Percentiles rank a stretch among this genome's conserved stretches.
Evolutionary conservation across 2,113 vertebrate species (phyloP).

Genomic region (Microcebus griseorufus): DNA sequence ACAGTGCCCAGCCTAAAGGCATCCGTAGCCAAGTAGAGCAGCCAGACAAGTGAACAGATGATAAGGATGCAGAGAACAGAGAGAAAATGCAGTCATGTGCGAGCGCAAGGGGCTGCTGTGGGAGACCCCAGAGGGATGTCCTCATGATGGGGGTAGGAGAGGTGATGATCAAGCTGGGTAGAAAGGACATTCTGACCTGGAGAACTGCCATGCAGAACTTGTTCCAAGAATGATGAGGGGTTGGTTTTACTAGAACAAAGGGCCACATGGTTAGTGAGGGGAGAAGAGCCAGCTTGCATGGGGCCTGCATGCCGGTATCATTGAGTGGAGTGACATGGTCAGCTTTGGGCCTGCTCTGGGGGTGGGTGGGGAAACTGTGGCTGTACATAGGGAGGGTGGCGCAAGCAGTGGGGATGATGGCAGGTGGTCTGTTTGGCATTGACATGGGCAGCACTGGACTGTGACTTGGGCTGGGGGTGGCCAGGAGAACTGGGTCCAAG

Average conservation of each 20-base stretch:
- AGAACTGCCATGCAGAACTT: not conserved
- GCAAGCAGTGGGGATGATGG: not conserved
- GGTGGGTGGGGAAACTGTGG: not conserved
- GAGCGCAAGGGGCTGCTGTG: not conserved
- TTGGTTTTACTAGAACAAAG: not conserved
- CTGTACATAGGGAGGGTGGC: not conserved
- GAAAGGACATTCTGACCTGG: not conserved
- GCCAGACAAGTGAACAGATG: not conserved
- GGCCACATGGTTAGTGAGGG: not conserved
- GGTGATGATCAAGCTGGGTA: not conserved
- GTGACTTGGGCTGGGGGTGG: not conserved
- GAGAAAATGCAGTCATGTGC: rapidly evolving
- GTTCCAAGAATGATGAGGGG: not conserved
- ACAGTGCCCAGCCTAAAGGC: not conserved
- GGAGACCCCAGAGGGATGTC: not conserved
- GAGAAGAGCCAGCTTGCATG: not conserved
- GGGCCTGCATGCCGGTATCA: not conserved
- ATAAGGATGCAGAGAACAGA: not conserved
- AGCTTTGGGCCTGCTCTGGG: not conserved
- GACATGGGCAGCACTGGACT: not conserved
- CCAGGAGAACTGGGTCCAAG: not conserved
- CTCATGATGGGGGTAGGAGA: not conserved
- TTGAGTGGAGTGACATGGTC: not conserved
- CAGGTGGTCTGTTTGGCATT: not conserved
- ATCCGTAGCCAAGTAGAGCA: not conserved